Conservation (phyloP, 2,797 vertebrate species). For the Novumbra hubbsi region DNA sequence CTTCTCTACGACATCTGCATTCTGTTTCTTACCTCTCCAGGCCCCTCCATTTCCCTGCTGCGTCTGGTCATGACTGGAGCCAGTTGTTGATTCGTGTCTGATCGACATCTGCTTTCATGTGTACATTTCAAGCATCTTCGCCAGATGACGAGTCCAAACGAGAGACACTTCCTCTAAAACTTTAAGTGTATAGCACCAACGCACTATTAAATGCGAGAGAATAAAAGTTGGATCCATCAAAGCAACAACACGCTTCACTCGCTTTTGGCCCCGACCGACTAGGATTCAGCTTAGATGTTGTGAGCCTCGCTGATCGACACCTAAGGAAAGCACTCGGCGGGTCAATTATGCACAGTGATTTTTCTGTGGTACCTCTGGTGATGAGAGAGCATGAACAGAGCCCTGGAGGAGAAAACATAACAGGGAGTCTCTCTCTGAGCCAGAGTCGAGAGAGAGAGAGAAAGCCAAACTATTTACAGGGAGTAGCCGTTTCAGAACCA, state of each 20-base stretch:
- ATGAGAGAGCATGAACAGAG: constrained; percentile 55
- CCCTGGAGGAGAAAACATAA: constrained; percentile 63
- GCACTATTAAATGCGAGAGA: constrained; percentile 52
- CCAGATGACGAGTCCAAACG: neutral
- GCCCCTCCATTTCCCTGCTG: neutral
- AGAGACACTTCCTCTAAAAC: constrained; percentile 37
- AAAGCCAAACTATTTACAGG: constrained; percentile 74
- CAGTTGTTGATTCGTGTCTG: neutral
- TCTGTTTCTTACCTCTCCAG: neutral
- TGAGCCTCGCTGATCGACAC: constrained; percentile 70
- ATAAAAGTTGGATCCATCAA: constrained; percentile 61
- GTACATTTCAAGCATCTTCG: neutral
- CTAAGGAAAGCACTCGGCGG: constrained; percentile 69
- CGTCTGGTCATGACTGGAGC: neutral
- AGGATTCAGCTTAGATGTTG: constrained; percentile 58
- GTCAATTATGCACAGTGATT: constrained; percentile 72
- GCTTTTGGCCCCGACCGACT: constrained; percentile 40
- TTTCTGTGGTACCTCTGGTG: constrained; percentile 58
- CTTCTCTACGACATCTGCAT: constrained; percentile 1
- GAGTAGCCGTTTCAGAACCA: constrained; percentile 69
- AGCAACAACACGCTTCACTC: constrained; percentile 46
- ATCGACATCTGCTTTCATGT: neutral
- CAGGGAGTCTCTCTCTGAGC: constrained; percentile 57
- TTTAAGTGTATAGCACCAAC: constrained; percentile 23
- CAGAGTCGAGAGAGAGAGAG: constrained; percentile 43